phyloP scores from a whole-genome alignment of 2,888 invertebrate species.

The Leuctra nigra region DNA sequence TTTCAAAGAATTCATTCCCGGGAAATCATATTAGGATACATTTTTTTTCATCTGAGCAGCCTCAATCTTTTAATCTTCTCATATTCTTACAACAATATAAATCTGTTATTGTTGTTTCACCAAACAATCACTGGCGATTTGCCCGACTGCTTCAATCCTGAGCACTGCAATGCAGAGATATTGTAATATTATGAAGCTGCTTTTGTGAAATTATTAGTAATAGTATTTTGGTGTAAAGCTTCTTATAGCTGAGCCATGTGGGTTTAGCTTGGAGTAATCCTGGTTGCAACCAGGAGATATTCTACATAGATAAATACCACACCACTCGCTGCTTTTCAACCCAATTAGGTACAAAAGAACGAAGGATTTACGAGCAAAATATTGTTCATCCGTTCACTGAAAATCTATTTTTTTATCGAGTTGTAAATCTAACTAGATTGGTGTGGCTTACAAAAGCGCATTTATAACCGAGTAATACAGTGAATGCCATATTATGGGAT shows the following conservation, averaged over 20 bases:
- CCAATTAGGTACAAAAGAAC: conserved; percentile 6
- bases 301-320: conserved; percentile 1
- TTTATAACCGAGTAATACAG: too few relatives aligned
- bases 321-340: not conserved
- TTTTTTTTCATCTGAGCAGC: too few relatives aligned
- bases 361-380: not conserved
- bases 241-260: conserved; percentile 1
- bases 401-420: not conserved
- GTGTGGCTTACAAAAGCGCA: too few relatives aligned
- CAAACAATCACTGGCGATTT: conserved; percentile 1
- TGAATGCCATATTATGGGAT: too few relatives aligned
- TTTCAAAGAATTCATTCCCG: not conserved
- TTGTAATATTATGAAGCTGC: not conserved
- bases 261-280: conserved; percentile 6
- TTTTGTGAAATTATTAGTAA: conserved; percentile 4
- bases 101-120: not conserved
- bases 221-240: conserved; percentile 6
- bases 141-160: not conserved
- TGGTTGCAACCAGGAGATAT: not conserved
- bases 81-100: not conserved
- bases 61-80: not conserved
- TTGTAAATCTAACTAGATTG: too few relatives aligned
- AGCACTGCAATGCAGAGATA: conserved; percentile 13
- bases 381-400: not conserved
- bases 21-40: too few relatives aligned